Base-by-base conservation (phyloP, 2,797 vertebrate genomes). In the Artibeus lituratus region DNA sequence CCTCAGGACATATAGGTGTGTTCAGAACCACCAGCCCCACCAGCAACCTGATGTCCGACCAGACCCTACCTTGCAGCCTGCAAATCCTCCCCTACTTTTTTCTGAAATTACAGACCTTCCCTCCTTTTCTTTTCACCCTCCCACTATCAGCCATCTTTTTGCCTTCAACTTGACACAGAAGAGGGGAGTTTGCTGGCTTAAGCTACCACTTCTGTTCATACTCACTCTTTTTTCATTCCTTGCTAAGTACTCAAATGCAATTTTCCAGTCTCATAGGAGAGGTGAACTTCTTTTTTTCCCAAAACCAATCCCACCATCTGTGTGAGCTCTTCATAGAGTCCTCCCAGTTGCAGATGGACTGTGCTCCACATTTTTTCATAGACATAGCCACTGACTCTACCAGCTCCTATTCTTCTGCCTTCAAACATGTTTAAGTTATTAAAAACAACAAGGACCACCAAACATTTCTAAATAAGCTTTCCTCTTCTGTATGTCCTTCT, bases 1-100 rank as follows among this genome's bases (percentile, higher is more conserved):
- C 14, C 24, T 84, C n/a, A 18, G 15, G n/a, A 24, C 2, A 1
- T 7, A 2, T 1, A 14, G 0, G 26, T n/a, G 9, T 76, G 12
- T 18, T 73, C 53, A 55, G 49, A 90, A 47, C 53, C 29, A 10
- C n/a, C 32, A 65, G 18, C 1, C 14, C 26, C 29, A 69, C 0
- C n/a, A 59, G 16, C 7, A 62, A 3, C 16, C 26, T 26, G 16
- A 9, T 55, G 7, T 21, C n/a, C 1, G 3, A 1, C 0, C 22
- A 4, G 14, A 82, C 24, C 8, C 3, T 69, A 21, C 32, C 37
- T 88, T 70, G 29, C 3, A 14, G n/a, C 32, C 29, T 8, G 16
- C 29, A 44, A 37, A 42, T 57, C 42, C 14, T 39, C 10, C n/a
- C 16, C 18, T 5, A 12, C 6, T 1, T 5, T 69, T 47, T 10